A percentile compares a stretch with the other conserved stretches of the same genome.
Evolutionary conservation across 2,888 invertebrate species (phyloP).

Genomic region (Ariolimax columbianus): DNA sequence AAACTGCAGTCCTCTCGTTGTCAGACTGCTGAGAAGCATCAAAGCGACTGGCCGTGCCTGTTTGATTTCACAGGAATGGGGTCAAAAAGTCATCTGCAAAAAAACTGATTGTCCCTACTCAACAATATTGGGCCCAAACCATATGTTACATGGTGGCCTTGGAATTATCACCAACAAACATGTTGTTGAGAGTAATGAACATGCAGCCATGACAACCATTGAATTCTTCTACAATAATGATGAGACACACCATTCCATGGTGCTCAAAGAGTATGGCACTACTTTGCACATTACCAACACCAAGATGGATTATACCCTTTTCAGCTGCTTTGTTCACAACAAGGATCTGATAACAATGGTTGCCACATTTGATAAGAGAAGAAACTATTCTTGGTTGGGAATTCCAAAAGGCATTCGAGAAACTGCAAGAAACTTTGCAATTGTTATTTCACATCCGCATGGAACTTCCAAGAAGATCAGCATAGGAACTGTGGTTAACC

Average conservation of each 20-base stretch:
- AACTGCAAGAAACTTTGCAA: constrained; percentile 17
- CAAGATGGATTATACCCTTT: constrained; percentile 42
- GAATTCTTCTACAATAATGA: constrained; percentile 47
- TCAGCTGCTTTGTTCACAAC: constrained; percentile 37
- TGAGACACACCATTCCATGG: background rate
- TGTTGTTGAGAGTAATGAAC: constrained; percentile 14
- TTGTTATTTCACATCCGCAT: constrained; percentile 47
- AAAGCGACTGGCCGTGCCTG: constrained; percentile 42
- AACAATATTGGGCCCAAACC: background rate
- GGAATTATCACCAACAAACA: constrained; percentile 49
- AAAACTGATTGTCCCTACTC: constrained; percentile 15
- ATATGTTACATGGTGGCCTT: constrained; percentile 34
- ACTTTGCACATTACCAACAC: constrained; percentile 9
- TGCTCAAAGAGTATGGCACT: constrained; percentile 18
- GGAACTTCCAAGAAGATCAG: constrained; percentile 42
- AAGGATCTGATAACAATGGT: constrained; percentile 20
- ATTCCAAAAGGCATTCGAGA: constrained; percentile 24
- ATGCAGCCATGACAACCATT: constrained; percentile 33
- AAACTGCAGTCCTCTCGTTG: constrained; percentile 36
- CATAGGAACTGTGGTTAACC: constrained; percentile 29
- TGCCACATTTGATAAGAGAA: background rate
- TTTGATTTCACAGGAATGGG: background rate
- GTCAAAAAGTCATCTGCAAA: background rate
- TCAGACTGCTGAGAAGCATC: constrained; percentile 17
- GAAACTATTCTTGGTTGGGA: constrained; percentile 23